Evolutionary conservation across 2,113 vertebrate species (phyloP).

Genomic region (Dipodomys ordii): DNA sequence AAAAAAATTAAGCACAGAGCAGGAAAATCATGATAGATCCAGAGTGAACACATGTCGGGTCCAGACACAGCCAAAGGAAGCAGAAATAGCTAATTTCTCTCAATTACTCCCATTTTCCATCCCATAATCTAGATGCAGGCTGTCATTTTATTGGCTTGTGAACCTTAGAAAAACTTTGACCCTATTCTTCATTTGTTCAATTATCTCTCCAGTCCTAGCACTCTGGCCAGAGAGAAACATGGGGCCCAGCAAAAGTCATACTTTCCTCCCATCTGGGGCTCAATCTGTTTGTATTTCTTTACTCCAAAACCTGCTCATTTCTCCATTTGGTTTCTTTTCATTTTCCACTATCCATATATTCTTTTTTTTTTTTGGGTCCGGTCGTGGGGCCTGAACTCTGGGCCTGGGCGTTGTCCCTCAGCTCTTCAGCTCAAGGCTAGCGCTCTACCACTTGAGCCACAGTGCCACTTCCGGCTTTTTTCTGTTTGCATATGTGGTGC

Average conservation of each 20-base stretch:
- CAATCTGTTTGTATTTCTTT: neutral
- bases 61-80: neutral
- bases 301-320: neutral
- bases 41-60: neutral
- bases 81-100: slow-evolving; percentile 12
- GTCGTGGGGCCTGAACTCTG: no score
- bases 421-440: no score
- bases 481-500: no score
- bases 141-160: slow-evolving; percentile 54
- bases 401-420: no score
- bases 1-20: neutral
- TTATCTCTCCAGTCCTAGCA: neutral
- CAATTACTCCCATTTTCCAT: slow-evolving; percentile 45
- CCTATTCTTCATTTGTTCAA: neutral
- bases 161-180: neutral
- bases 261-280: no score
- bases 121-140: slow-evolving; percentile 4
- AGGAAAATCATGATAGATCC: slow-evolving; percentile 6
- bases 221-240: neutral
- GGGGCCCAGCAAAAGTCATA: neutral
- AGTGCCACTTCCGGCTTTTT: no score
- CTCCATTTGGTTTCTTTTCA: neutral
- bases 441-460: no score
- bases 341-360: neutral
- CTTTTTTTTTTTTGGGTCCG: no score